Evolutionary conservation across 2,888 invertebrate species (phyloP).

Genomic region (Drosophila austrosaltans): DNA sequence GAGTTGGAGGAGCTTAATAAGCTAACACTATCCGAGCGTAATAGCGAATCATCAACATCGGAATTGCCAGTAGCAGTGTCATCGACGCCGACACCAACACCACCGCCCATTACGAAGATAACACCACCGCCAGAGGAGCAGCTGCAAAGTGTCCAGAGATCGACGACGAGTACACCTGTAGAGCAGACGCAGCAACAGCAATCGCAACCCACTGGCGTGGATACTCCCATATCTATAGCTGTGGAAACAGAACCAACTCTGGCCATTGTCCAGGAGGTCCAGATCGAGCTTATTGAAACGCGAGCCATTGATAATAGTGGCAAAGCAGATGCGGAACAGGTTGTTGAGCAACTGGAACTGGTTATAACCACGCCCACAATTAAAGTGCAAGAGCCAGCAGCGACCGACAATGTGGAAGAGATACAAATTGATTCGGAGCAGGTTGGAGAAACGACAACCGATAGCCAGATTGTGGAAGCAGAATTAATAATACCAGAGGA

Average conservation of each 20-base stretch:
- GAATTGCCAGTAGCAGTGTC: constrained; percentile 42
- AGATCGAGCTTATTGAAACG: constrained; percentile 79
- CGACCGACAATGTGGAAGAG: constrained; percentile 35
- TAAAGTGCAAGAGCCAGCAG: constrained; percentile 45
- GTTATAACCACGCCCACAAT: constrained; percentile 62
- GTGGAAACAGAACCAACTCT: constrained; percentile 40
- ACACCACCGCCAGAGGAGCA: constrained; percentile 50
- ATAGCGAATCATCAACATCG: constrained; percentile 52
- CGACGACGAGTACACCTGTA: not conserved
- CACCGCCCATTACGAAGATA: constrained; percentile 61
- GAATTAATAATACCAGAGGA: constrained; percentile 56
- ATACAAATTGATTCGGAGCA: not conserved
- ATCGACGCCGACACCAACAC: constrained; percentile 59
- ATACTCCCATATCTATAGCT: constrained; percentile 22
- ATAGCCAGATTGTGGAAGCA: constrained; percentile 3
- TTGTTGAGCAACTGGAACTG: constrained; percentile 38
- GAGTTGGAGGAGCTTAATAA: constrained; percentile 54
- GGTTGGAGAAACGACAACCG: not conserved
- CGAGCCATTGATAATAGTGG: constrained; percentile 25
- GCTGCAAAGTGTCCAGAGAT: constrained; percentile 18
- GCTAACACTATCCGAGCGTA: constrained; percentile 51
- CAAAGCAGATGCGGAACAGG: constrained; percentile 15
- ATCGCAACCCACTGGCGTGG: not conserved
- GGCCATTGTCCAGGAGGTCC: constrained; percentile 70
- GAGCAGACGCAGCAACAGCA: constrained; percentile 7